phyloP scores from a whole-genome alignment of 2,888 invertebrate genomes.

The Pyrgus malvae region DNA sequence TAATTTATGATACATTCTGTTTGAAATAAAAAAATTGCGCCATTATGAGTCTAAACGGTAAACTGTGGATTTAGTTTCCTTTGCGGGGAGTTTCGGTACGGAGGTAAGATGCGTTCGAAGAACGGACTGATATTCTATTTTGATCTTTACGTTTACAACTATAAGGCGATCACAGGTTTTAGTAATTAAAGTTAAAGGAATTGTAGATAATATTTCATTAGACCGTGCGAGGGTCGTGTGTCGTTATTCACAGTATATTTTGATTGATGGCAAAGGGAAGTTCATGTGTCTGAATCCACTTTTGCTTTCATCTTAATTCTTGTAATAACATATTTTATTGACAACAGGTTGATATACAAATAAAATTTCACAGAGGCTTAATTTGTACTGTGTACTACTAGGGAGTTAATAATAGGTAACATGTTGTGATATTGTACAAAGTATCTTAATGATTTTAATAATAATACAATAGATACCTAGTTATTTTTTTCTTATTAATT shows the following conservation, averaged over 20 bases:
- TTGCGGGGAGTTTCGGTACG: slow-evolving; percentile 45
- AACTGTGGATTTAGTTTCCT: slow-evolving; percentile 68
- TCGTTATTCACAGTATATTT: slow-evolving; percentile 48
- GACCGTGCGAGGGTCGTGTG: slow-evolving; percentile 37
- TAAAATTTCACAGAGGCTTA: too few species aligned
- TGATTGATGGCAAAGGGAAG: slow-evolving; percentile 61
- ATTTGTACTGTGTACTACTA: too few species aligned
- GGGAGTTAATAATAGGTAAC: too few species aligned
- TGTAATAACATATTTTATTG: slow-evolving; percentile 12
- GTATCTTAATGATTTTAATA: too few species aligned
- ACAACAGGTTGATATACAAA: too few species aligned
- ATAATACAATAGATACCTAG: too few species aligned
- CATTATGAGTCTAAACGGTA: slow-evolving; percentile 73
- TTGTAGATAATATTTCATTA: slow-evolving; percentile 45
- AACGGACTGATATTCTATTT: slow-evolving; percentile 13
- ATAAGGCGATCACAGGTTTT: slow-evolving; percentile 14
- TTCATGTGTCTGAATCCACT: slow-evolving; percentile 40
- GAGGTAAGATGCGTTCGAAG: slow-evolving; percentile 27
- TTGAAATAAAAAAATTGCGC: slow-evolving; percentile 50
- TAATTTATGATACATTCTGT: slow-evolving; percentile 71
- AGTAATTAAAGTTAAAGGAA: slow-evolving; percentile 16
- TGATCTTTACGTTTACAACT: slow-evolving; percentile 9
- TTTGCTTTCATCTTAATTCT: slow-evolving; percentile 32
- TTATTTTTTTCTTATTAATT: too few species aligned
- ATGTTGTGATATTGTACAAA: too few species aligned